phyloP scores from a whole-genome alignment of 2,888 invertebrate species.

The Pyrgus malvae region DNA sequence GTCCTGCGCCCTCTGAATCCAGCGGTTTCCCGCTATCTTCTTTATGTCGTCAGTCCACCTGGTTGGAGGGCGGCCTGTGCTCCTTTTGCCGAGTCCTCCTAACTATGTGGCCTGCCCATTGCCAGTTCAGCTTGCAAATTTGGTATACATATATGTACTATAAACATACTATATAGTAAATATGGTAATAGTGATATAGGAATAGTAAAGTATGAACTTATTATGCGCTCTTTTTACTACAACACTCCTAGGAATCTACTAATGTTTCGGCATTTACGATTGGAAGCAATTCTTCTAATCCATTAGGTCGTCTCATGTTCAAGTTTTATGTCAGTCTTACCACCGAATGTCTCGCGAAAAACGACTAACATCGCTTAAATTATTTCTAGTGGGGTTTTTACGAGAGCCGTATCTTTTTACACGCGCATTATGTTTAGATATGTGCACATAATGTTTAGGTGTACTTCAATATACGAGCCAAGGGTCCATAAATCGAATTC shows the following conservation, averaged over 20 bases:
- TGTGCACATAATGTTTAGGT: constrained; percentile 74
- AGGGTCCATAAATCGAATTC: constrained; percentile 76
- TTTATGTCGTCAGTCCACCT: too few relatives aligned
- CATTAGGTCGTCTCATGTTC: constrained; percentile 77
- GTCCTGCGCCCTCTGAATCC: too few relatives aligned
- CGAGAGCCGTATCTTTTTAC: constrained; percentile 80
- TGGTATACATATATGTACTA: too few relatives aligned
- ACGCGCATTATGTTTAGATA: constrained; percentile 75
- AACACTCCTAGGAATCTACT: constrained; percentile 58
- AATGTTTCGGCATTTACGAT: constrained; percentile 66
- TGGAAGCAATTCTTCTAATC: constrained; percentile 78
- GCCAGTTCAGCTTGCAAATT: too few relatives aligned
- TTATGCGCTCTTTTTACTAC: too few relatives aligned
- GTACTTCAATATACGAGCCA: constrained; percentile 60
- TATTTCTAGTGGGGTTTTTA: constrained; percentile 79
- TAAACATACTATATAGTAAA: too few relatives aligned
- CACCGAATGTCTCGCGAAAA: constrained; percentile 74
- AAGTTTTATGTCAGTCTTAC: constrained; percentile 77
- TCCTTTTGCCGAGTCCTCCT: too few relatives aligned
- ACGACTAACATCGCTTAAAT: constrained; percentile 77
- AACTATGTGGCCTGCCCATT: too few relatives aligned
- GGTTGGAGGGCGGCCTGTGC: too few relatives aligned
- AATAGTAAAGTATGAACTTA: too few relatives aligned
- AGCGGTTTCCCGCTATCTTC: too few relatives aligned
- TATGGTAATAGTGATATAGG: too few relatives aligned